Evolutionary conservation across 92 coral and sea anemone genomes (phyloP).

Genomic region (Epizoanthus illoricatus): DNA sequence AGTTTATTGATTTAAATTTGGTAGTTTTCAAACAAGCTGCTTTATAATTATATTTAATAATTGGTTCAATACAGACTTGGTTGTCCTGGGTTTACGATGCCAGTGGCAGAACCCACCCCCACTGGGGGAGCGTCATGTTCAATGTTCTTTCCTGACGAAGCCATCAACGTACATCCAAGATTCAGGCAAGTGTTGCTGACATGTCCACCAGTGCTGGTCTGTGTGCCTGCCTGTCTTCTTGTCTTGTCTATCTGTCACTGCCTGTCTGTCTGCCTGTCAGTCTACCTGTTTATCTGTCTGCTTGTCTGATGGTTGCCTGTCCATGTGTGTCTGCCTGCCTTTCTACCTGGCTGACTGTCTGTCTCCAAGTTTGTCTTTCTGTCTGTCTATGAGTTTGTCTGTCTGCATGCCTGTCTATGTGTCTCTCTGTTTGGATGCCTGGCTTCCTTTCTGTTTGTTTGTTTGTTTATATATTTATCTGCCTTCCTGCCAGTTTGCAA

Average conservation of each 20-base stretch:
- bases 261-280: too few species aligned
- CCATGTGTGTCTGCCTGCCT: too few species aligned
- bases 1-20: too few species aligned
- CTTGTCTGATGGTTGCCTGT: too few species aligned
- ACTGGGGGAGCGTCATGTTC: constrained; percentile 80
- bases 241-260: too few species aligned
- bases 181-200: constrained; percentile 60
- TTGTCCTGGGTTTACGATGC: constrained; percentile 84
- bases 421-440: too few species aligned
- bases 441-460: too few species aligned
- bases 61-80: constrained; percentile 66
- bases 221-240: background rate
- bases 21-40: too few species aligned
- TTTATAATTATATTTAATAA: too few species aligned
- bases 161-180: constrained; percentile 89
- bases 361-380: background rate
- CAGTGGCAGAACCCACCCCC: constrained; percentile 67
- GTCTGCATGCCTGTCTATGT: background rate
- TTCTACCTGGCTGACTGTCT: background rate
- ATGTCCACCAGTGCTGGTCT: background rate
- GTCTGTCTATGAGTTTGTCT: background rate
- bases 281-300: too few species aligned
- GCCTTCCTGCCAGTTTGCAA: too few species aligned
- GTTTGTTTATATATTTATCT: too few species aligned
- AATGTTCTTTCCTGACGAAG: constrained; percentile 90